Base-by-base conservation (phyloP, 2,888 invertebrate genomes). In the Neoitamus cyanurus region DNA sequence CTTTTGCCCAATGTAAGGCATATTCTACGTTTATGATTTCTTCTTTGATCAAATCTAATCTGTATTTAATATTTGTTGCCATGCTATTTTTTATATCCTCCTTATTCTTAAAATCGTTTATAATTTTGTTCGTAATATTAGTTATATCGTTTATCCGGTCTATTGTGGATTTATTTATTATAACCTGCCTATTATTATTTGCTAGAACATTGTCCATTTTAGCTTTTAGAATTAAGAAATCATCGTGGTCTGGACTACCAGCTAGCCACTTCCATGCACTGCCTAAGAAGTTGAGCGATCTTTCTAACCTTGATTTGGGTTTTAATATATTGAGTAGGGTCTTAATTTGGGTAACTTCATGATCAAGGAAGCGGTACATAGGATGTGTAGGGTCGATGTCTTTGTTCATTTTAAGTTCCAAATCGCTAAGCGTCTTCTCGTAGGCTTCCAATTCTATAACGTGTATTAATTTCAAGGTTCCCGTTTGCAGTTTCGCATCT, bases 1-100 rank as follows among this genome's bases (percentile, higher is more conserved):
- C 72, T 83, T 86, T 86, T 25, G 85, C 86, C 86, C 85, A 86
- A 83, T 87, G 85, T 20, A 86, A 85, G 7, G 87, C 86, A 36
- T 85, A 83, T 46, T 85, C 84, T 37, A 86, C 77, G 46, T 86
- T 86, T 6, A 28, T 72, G 31, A 86, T 30, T 83, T 87, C 86
- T 77, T 85, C 86, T 82, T 85, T 87, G 42, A 86, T 34, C 13
- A 86, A 48, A 85, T 85, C 84, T 75, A 86, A n/a, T 70, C 85
- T 87, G 13, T 58, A 85, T 84, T 85, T 78, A 72, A 83, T 68
- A 46, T 25, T 69, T 82, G 69, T 48, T 25, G 28, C 82, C 30
- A 84, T 15, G 48, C 69, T 34, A 30, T 75, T 82, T 11, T 85
- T 36, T 1, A 84, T 15, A 15, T 70, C 70, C 13, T 72, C 58